Base-by-base conservation (phyloP, 2,888 invertebrate species). In the Sarcophaga carnaria region DNA sequence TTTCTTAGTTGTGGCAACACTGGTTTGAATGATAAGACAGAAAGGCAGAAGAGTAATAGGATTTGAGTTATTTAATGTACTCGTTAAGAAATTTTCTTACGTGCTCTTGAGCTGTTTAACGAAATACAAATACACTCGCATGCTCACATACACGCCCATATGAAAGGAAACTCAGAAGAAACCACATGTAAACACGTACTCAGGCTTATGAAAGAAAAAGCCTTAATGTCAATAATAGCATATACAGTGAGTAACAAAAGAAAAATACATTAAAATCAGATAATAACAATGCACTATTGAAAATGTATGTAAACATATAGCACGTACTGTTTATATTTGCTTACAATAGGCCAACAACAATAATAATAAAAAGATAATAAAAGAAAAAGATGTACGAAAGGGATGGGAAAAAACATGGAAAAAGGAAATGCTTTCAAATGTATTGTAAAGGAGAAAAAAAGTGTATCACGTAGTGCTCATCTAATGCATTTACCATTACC, bases 351-450 rank as follows among this genome's bases (percentile, higher is more conserved):
- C 70, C 47, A 25, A 54, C 14, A 59, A 70, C 70, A 54, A 45
- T 66, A 17, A 27, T 27, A 74, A 37, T 8, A 37, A 37, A 37
- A 37, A 37, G 37, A 37, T 8, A 37, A 37, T 37, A 49, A 63
- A 62, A 27, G 12, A 8, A 83, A 66, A 27, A 77, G 64, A 37
- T 71, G 64, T 70, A 49, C 54, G 17, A 70, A 80, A 47, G 14
- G 25, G 66, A 82, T 11, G 69, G 0, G n/a, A 59, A 17, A 70
- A n/a, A 64, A 67, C 66, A 54, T 71, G 47, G 27, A 77, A 62
- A 54, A 80, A 75, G 86, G 83, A 86, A 86, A 83, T 86, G 69
- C 72, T 82, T 72, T 86, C 72, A 80, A 54, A 45, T 85, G 79
- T 82, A 49, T 5, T 17, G 60, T 27, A 60, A 20, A 71, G 62